phyloP scores from a whole-genome alignment of 2,113 vertebrate genomes.

The Chloropsis hardwickii region DNA sequence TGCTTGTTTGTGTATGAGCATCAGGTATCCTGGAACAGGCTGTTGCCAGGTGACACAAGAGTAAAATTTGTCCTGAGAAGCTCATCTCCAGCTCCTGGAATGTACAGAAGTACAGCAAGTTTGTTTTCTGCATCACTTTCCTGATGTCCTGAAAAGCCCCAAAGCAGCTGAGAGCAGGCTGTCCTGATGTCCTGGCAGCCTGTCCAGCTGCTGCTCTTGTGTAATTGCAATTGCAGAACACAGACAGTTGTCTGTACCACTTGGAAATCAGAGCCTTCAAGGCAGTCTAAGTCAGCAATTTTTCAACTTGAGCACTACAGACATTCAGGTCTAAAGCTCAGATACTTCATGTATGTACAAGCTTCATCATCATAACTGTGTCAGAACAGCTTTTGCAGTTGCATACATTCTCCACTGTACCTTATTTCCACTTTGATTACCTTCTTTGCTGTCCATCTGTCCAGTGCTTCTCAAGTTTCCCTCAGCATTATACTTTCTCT shows the following conservation, averaged over 20 bases:
- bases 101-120: background rate
- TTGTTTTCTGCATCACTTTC: background rate
- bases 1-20: background rate
- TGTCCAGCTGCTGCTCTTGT: background rate
- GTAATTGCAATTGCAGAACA: conserved; percentile 32
- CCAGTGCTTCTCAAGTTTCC: background rate
- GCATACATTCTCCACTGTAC: background rate
- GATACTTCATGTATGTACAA: background rate
- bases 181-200: background rate
- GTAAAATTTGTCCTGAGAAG: background rate
- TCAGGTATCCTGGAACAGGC: background rate
- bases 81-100: background rate
- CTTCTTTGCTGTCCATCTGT: background rate
- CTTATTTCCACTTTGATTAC: background rate
- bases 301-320: background rate
- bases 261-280: conserved; percentile 29
- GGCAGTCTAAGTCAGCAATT: conserved; percentile 35
- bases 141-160: background rate
- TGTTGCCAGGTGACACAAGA: background rate
- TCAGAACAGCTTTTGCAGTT: background rate
- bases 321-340: background rate
- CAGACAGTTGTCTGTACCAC: conserved; percentile 28
- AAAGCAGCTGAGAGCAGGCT: background rate
- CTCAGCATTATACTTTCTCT: background rate
- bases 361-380: background rate